Evolutionary conservation across 2,888 invertebrate genomes (phyloP).

Genomic region (Slavum lentiscoides): DNA sequence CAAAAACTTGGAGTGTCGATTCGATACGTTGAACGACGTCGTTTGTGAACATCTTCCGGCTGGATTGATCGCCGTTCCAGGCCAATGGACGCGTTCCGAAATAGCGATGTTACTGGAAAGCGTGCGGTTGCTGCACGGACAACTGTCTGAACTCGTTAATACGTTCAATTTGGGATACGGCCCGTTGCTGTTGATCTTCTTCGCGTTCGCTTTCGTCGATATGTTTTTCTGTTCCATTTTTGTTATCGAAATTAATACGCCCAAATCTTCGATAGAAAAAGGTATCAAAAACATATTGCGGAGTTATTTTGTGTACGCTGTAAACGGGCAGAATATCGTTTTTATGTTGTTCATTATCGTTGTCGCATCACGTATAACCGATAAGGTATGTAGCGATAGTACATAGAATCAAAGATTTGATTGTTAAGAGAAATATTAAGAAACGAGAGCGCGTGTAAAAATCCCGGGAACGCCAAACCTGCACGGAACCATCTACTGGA

Average conservation of each 20-base stretch:
- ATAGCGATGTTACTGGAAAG: background rate
- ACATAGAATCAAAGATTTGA: too few relatives aligned
- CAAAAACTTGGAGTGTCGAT: background rate
- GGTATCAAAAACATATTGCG: background rate
- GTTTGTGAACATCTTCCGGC: background rate
- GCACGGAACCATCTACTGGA: too few relatives aligned
- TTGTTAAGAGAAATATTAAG: too few relatives aligned
- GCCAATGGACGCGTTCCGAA: background rate
- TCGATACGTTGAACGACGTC: background rate
- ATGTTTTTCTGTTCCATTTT: background rate
- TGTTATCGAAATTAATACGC: too few relatives aligned
- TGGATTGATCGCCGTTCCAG: background rate
- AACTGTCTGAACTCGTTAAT: background rate
- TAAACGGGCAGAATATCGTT: background rate
- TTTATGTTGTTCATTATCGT: background rate
- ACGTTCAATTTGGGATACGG: background rate
- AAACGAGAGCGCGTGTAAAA: too few relatives aligned
- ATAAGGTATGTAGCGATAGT: background rate
- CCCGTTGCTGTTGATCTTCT: background rate
- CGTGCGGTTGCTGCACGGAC: background rate
- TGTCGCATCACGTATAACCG: conserved; percentile 1
- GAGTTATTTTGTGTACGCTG: too few relatives aligned
- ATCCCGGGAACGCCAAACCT: too few relatives aligned
- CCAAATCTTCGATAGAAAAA: too few relatives aligned
- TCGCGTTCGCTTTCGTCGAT: background rate